These are phyloP conservation scores for Eclectus roratus DNA, from an alignment of 2,113 vertebrate genomes.

Conservation along the genomic window DNA sequence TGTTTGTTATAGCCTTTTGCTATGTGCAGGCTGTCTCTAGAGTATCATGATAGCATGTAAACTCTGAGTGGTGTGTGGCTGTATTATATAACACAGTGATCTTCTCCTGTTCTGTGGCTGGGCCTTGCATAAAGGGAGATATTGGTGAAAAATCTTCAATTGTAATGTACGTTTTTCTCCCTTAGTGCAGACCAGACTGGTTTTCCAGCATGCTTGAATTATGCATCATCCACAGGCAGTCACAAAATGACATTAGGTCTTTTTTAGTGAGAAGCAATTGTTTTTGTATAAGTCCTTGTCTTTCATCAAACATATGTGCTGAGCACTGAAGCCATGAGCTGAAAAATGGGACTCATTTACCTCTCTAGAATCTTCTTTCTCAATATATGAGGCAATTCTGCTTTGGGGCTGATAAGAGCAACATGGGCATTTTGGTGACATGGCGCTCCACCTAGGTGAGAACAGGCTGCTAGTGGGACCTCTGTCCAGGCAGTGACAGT, in stretches of 20 bases:
- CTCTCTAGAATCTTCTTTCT: neutral
- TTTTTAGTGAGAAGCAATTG: neutral
- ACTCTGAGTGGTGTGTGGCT: neutral
- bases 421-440: neutral
- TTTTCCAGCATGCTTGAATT: neutral
- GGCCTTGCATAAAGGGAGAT: neutral
- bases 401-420: neutral
- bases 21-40: neutral
- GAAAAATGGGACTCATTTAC: neutral
- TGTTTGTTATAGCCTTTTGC: neutral
- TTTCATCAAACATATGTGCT: neutral
- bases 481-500: neutral
- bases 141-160: neutral
- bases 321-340: neutral
- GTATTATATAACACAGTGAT: neutral
- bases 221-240: neutral
- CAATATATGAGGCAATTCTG: neutral
- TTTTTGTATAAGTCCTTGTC: neutral
- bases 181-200: neutral
- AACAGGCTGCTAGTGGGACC: neutral
- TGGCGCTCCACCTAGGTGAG: neutral
- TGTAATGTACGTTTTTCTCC: neutral
- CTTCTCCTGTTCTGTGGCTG: neutral
- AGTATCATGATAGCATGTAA: neutral
- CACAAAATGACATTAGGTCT: neutral